These are phyloP conservation scores for Oryzias celebensis DNA, from an alignment of 2,113 vertebrate genomes.

Conservation along the genomic window DNA sequence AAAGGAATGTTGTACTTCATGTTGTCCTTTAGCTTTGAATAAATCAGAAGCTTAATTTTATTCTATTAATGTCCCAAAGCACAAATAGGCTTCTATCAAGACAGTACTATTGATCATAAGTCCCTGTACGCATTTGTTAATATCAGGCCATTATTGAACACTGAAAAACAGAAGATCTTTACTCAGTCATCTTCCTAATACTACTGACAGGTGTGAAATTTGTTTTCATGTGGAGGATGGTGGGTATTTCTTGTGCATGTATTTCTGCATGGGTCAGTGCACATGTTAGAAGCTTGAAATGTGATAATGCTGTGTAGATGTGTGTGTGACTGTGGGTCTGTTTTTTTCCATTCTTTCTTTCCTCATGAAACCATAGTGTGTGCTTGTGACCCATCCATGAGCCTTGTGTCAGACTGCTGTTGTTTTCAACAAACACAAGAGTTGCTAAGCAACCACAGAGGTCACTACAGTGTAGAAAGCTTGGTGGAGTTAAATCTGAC, in stretches of 20 bases:
- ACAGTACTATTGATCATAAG: no score
- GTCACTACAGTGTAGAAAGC: constrained; percentile 39
- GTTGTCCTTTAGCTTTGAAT: no score
- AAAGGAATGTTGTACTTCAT: no score
- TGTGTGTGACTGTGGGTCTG: no score
- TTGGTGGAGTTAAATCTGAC: constrained; percentile 55
- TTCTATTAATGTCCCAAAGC: no score
- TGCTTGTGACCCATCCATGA: constrained; percentile 16
- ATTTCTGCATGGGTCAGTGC: constrained; percentile 13
- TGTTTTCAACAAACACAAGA: constrained; percentile 65
- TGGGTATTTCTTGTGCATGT: neutral
- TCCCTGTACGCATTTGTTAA: no score
- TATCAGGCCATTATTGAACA: no score
- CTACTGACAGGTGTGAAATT: neutral
- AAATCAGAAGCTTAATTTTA: no score
- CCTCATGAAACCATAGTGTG: constrained; percentile 15
- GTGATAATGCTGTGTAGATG: constrained; percentile 1
- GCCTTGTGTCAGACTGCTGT: constrained; percentile 56
- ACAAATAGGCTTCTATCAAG: no score
- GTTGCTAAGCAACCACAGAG: constrained; percentile 58
- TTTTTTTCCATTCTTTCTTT: no score
- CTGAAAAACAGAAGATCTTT: no score
- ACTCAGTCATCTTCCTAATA: no score
- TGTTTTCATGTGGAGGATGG: neutral
- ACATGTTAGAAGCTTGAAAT: constrained; percentile 25